A percentile compares a stretch with the other conserved stretches of the same genome.
Evolutionary conservation across 2,797 vertebrate genomes (phyloP).

Genomic region (Enteromius paludinosus): DNA sequence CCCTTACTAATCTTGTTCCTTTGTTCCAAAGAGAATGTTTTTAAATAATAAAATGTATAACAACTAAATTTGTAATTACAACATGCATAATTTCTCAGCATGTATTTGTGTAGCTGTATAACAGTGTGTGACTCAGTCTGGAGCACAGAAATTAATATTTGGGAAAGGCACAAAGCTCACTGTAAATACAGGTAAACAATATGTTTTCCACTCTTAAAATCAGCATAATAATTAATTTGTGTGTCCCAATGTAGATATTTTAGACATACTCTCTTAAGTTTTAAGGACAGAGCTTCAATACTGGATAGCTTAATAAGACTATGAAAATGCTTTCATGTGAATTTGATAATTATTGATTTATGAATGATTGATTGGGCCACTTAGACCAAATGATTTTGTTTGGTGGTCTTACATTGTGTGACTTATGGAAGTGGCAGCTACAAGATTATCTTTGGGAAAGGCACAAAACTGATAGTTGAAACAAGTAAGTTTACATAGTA

Average conservation of each 20-base stretch:
- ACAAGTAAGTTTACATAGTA: no score
- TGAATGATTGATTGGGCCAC: neutral
- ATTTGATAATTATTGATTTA: neutral
- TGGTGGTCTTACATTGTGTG: conserved; percentile 17
- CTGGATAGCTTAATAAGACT: neutral
- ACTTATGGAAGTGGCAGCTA: neutral
- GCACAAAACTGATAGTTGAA: no score
- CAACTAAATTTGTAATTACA: neutral
- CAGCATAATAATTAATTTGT: neutral
- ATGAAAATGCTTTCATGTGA: neutral
- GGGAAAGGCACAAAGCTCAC: conserved; percentile 52
- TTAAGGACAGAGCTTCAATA: neutral
- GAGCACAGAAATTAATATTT: conserved; percentile 54
- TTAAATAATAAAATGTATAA: neutral
- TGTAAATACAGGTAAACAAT: conserved; percentile 51
- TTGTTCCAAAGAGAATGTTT: neutral
- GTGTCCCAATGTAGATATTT: neutral
- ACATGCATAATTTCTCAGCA: neutral
- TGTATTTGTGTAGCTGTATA: conserved; percentile 19
- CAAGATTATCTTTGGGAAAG: no score
- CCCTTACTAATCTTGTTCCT: no score
- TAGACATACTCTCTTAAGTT: neutral
- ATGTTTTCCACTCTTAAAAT: neutral
- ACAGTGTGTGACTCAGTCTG: conserved; percentile 49
- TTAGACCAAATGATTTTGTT: neutral